phyloP scores from a whole-genome alignment of 2,113 vertebrate genomes.

The Columbina picui region DNA sequence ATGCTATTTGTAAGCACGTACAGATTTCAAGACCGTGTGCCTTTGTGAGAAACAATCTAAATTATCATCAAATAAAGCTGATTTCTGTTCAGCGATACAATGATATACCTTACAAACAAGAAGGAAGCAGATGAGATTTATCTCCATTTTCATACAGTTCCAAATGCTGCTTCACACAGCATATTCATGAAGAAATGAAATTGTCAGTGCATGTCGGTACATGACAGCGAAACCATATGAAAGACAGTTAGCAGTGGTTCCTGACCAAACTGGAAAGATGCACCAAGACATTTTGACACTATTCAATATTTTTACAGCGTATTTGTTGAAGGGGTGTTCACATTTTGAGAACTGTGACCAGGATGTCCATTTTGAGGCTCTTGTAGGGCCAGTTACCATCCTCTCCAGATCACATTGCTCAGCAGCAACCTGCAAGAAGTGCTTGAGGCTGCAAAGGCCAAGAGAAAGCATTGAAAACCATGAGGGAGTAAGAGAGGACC shows the following conservation, averaged over 20 bases:
- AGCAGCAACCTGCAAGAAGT: neutral
- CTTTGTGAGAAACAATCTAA: neutral
- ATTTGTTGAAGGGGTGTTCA: neutral
- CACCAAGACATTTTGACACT: neutral
- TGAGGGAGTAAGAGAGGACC: neutral
- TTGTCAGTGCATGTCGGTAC: neutral
- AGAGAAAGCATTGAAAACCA: neutral
- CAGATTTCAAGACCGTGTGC: neutral
- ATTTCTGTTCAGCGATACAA: neutral
- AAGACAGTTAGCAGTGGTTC: neutral
- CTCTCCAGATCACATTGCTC: neutral
- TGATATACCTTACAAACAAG: neutral
- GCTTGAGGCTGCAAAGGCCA: neutral
- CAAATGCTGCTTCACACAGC: neutral
- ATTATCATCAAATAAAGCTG: neutral
- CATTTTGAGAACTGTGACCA: neutral
- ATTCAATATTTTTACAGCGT: neutral
- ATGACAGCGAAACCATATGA: neutral
- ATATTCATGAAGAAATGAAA: neutral
- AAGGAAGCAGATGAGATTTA: neutral
- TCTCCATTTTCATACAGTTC: neutral
- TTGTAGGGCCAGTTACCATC: neutral
- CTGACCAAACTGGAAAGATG: neutral
- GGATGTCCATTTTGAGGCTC: neutral
- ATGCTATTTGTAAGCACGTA: fast-evolving